Evolutionary conservation across 2,113 vertebrate species (phyloP), one percentile per base, ranked within the genome.

Genomic region (Xyliphius kryptos): DNA sequence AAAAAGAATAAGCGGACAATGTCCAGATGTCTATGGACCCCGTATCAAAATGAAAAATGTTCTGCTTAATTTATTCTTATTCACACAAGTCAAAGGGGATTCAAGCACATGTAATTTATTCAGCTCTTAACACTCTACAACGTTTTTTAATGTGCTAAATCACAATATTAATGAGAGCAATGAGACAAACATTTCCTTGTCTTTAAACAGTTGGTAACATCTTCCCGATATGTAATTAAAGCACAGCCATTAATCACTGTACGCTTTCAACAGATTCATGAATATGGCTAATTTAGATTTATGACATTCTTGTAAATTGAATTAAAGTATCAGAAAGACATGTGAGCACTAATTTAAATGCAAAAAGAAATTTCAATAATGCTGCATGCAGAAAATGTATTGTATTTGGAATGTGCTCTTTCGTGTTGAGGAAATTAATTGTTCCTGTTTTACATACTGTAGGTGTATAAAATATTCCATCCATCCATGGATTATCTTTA

Each of bases 171-270:
- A 63, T 26, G 61, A 40, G 48, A 55, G n/a, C 36, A 61, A 59
- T 15, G 52, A 62, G 63, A 61, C 48, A 38, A 40, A 63, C 51
- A 62, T 64, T 55, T 55, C 40, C 26, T 43, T 50, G 20, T 48
- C 20, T 55, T 9, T 26, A 51, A 67, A 53, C 50, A 56, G 56
- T 65, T 56, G 43, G 55, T 68, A 71, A 74, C 70, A 67, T 15
- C 46, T 50, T 68, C 56, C 19, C 65, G 38, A 60, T 60, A 64
- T 41, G 49, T 64, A 63, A 70, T 71, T 70, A 68, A 74, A 60
- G 37, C 52, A 40, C 10, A 6, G 46, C 63, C 16, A 67, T 74
- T 70, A 55, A 70, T 74, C 72, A 68, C 44, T 5, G 37, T 36
- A 49, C 56, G 49, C 17, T 48, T 60, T 69, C 56, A 74, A 70